These are phyloP conservation scores for Cerceris ruficornis DNA, from an alignment of 2,888 invertebrate genomes.

Conservation along the genomic window DNA sequence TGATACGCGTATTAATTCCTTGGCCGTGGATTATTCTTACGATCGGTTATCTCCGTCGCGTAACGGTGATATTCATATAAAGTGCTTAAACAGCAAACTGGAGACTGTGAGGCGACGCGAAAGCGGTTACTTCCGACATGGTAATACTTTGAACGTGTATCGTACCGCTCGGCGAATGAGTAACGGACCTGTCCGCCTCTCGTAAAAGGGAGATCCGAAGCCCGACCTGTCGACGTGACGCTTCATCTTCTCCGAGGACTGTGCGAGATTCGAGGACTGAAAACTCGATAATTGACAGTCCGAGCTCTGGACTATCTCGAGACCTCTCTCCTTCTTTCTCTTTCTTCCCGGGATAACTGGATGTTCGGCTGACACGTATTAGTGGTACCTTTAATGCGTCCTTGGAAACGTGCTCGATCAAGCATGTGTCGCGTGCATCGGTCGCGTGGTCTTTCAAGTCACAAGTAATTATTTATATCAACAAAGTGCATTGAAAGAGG, in stretches of 20 bases:
- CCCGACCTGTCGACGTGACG: slow-evolving; percentile 68
- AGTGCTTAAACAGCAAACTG: slow-evolving; percentile 8
- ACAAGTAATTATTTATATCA: neutral
- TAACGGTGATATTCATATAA: slow-evolving; percentile 47
- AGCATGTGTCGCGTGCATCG: slow-evolving; percentile 6
- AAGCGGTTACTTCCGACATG: slow-evolving; percentile 63
- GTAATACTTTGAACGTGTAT: slow-evolving; percentile 48
- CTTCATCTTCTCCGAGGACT: slow-evolving; percentile 71
- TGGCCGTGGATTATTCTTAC: neutral
- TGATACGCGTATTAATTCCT: neutral
- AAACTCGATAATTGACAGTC: slow-evolving; percentile 72
- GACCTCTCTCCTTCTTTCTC: slow-evolving; percentile 24
- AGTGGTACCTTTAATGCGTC: slow-evolving; percentile 43
- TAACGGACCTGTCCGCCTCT: slow-evolving; percentile 68
- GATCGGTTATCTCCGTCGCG: slow-evolving; percentile 6
- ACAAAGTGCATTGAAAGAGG: neutral
- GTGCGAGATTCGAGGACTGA: slow-evolving; percentile 61
- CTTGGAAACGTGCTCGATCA: slow-evolving; percentile 40
- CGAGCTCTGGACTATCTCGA: slow-evolving; percentile 35
- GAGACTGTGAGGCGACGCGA: slow-evolving; percentile 45
- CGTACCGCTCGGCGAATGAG: slow-evolving; percentile 57
- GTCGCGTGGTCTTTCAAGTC: neutral
- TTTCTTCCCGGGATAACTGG: slow-evolving; percentile 38
- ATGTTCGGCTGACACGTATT: slow-evolving; percentile 34
- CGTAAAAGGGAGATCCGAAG: slow-evolving; percentile 60